Conservation (phyloP, 2,113 vertebrate genomes). For the Cygnus atratus region DNA sequence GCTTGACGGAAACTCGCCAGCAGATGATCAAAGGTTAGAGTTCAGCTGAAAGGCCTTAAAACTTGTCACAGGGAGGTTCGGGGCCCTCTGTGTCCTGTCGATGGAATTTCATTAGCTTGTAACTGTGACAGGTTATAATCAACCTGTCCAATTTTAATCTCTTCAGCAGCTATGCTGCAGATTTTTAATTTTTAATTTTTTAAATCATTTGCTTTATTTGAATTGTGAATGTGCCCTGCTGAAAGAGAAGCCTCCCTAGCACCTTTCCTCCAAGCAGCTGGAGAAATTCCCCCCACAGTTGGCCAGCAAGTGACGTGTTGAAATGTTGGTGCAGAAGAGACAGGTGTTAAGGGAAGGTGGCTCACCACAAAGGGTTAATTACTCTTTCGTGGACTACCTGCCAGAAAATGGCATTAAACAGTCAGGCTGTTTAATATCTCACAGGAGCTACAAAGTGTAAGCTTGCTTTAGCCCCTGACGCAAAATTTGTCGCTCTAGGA, state of each 20-base stretch:
- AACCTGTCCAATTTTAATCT: slow-evolving; percentile 40
- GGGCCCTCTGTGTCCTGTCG: neutral
- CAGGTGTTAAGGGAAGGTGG: neutral
- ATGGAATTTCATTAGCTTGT: slow-evolving; percentile 8
- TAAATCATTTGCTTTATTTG: neutral
- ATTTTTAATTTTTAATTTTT: neutral
- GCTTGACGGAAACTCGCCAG: slow-evolving; percentile 19
- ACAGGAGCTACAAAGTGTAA: neutral
- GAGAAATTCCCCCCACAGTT: neutral
- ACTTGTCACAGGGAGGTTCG: neutral
- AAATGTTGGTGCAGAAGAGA: neutral
- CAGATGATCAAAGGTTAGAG: slow-evolving; percentile 14
- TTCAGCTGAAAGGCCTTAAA: neutral
- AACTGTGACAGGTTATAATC: slow-evolving; percentile 51
- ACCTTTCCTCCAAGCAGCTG: neutral
- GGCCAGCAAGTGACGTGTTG: neutral
- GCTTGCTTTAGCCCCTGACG: neutral
- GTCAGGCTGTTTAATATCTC: neutral
- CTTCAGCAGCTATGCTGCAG: neutral
- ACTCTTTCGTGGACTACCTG: neutral
- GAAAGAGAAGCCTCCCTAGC: neutral
- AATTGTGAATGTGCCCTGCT: neutral
- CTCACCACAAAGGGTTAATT: neutral
- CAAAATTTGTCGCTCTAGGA: neutral
- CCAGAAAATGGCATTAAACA: neutral